phyloP scores from a whole-genome alignment of 2,797 vertebrate species.

The Nyctalus aviator region DNA sequence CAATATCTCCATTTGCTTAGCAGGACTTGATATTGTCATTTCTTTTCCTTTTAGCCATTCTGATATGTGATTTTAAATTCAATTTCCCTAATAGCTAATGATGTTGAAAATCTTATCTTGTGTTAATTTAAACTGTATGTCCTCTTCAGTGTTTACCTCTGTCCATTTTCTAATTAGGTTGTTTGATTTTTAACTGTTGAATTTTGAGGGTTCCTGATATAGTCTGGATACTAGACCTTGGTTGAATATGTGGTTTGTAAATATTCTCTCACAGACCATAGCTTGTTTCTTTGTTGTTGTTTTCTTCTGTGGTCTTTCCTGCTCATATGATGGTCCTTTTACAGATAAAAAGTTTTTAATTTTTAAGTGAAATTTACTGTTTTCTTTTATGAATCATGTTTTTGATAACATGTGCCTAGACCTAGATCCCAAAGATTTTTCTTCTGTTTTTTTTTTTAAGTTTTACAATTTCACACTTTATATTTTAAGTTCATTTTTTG shows the following conservation, averaged over 20 bases:
- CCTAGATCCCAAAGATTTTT: not conserved
- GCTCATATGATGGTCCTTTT: not conserved
- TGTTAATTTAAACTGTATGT: not conserved
- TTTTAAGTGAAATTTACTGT: not conserved
- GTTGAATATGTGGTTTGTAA: not conserved
- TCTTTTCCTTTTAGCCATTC: not conserved
- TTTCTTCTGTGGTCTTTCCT: not conserved
- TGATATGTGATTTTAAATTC: not conserved
- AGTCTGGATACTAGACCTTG: not conserved
- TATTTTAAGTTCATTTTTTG: not conserved
- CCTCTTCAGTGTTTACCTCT: not conserved
- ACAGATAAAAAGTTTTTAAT: not conserved
- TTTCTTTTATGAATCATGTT: not conserved
- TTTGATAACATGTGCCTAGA: not conserved
- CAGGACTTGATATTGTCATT: not conserved
- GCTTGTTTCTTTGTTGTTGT: not conserved
- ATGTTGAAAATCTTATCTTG: not conserved
- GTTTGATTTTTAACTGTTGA: slow-evolving; percentile 3
- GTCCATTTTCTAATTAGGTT: not conserved
- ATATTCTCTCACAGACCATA: not conserved
- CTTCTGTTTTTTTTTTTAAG: not conserved
- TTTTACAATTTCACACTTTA: not conserved
- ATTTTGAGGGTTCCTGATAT: not conserved
- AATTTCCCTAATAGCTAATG: not conserved
- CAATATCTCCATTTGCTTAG: not conserved